Evolutionary conservation across 2,113 vertebrate species (phyloP), one percentile per base, ranked within the genome.

Genomic region (Trichomycterus rosablanca): DNA sequence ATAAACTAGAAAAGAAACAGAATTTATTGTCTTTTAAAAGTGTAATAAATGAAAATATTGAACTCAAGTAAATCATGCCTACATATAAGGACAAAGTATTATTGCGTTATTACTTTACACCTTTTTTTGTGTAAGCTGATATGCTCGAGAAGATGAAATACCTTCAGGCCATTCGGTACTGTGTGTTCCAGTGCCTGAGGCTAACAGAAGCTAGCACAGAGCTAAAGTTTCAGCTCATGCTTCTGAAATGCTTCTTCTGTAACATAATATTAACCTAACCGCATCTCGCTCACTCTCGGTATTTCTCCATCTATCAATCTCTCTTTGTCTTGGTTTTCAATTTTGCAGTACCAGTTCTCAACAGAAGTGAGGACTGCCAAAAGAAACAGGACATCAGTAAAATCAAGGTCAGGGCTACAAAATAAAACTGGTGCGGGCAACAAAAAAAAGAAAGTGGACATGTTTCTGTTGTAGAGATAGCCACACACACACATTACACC

Each of bases 241-340:
- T 42, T 51, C 42, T 48, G 19, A n/a, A 30, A 46, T 53, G 58
- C 62, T 63, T 9, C 20, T 58, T 56, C 63, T 51, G 45, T 67
- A 35, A 67, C 49, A 44, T 37, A 67, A 40, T 66, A 66, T 75
- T 75, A 55, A 75, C 56, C 52, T 19, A 55, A 75, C 56, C 46
- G 15, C 22, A 50, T 53, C 28, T 43, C 52, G 42, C 19, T 69
- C 45, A 66, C 43, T 49, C 42, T 49, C 19, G n/a, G 39, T 57
- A 19, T 51, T 20, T 49, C 49, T 44, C 10, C n/a, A n/a, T 20
- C 22, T 52, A 52, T 37, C 51, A 39, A 23, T 56, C 55, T 37
- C 20, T 52, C 9, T 16, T 15, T 16, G 6, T 7, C 15, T 39
- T n/a, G 30, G n/a, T 24, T 12, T 64, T 23, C 20, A 5, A 19